These are phyloP conservation scores for Metalampra italica DNA, from an alignment of 2,888 invertebrate genomes.

Conservation along the genomic window DNA sequence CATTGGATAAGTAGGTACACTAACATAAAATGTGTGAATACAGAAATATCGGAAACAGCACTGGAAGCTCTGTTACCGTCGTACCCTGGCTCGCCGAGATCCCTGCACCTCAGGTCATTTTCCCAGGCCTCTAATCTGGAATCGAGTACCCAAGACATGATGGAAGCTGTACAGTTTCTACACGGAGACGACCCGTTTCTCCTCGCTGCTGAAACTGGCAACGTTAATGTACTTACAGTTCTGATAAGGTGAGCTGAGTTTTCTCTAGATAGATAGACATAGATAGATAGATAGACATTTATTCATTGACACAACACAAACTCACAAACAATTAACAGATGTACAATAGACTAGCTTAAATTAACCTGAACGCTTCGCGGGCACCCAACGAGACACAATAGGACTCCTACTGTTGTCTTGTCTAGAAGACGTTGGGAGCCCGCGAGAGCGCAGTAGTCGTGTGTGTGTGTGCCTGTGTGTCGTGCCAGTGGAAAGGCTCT, in stretches of 20 bases:
- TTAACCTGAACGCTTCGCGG: no score
- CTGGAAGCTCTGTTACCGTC: slow-evolving; percentile 45
- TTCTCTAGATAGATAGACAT: no score
- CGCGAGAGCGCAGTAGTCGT: no score
- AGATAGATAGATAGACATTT: no score
- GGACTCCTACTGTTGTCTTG: no score
- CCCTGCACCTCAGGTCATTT: slow-evolving; percentile 19
- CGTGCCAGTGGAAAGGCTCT: no score
- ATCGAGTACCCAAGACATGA: background rate
- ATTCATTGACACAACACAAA: no score
- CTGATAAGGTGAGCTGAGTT: slow-evolving; percentile 36
- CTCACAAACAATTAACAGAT: no score
- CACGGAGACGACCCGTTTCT: slow-evolving; percentile 48
- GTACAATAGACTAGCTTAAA: no score
- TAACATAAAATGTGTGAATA: background rate
- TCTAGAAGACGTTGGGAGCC: no score
- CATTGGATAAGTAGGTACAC: background rate
- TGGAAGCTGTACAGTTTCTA: slow-evolving; percentile 34
- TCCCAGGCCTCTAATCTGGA: background rate
- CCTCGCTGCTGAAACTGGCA: slow-evolving; percentile 53
- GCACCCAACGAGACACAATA: no score
- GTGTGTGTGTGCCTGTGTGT: no score
- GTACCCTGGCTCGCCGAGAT: slow-evolving; percentile 38
- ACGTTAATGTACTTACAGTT: slow-evolving; percentile 31
- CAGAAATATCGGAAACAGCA: slow-evolving; percentile 45